phyloP scores from a whole-genome alignment of 23 tunicate species.

The Phallusia fumigata region DNA sequence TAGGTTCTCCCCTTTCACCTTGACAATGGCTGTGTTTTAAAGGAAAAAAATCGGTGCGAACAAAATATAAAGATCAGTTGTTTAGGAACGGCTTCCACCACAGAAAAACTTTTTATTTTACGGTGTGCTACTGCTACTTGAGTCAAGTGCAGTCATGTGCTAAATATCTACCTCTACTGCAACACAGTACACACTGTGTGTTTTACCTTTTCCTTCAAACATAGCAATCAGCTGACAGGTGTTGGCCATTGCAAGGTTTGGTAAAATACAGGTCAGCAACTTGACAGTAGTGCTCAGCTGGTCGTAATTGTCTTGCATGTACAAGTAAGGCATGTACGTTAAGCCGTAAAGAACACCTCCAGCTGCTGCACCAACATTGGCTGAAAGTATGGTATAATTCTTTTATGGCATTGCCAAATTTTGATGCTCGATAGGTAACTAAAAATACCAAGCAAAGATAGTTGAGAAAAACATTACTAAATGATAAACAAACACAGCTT shows the following conservation, averaged over 20 bases:
- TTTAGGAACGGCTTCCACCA: too few species aligned
- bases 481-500: too few species aligned
- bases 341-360: conserved; percentile 84
- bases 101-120: too few species aligned
- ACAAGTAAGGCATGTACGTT: conserved; percentile 87
- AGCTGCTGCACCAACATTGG: conserved; percentile 94
- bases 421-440: too few species aligned
- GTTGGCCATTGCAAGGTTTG: conserved; percentile 83
- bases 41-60: too few species aligned
- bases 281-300: conserved; percentile 23
- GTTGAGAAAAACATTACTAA: too few species aligned
- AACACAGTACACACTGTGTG: too few species aligned
- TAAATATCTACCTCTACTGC: not conserved
- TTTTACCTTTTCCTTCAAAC: conserved; percentile 75
- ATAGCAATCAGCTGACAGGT: conserved; percentile 62
- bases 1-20: too few species aligned
- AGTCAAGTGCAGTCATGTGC: not conserved
- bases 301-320: conserved; percentile 48
- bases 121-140: not conserved
- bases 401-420: too few species aligned
- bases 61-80: too few species aligned
- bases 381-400: conserved; percentile 23
- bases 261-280: conserved; percentile 46
- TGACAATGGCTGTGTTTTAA: too few species aligned
- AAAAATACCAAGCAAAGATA: too few species aligned